Evolutionary conservation across 1,140 invertebrate species (phyloP), one percentile per base, ranked within the genome.

Genomic region (Leguminivora glycinivorella): DNA sequence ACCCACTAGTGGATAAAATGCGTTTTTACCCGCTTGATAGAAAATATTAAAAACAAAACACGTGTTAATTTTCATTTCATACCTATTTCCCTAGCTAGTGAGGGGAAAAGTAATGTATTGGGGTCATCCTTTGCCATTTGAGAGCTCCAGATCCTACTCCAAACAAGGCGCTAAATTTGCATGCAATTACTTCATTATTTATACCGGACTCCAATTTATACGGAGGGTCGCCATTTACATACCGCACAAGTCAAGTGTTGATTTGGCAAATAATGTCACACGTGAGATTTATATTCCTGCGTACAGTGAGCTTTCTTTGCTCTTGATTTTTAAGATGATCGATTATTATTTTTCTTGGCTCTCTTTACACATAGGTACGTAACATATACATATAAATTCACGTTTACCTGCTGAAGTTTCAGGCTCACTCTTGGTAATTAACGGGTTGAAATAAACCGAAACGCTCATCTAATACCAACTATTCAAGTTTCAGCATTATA

Each of bases 111-210:
- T 52, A 52, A 52, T 52, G 47, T 52, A 52, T 52, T 9, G 47
- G 47, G 47, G 47, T 52, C 47, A 52, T 52, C 47, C 47, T 22
- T 10, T 52, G 47, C 47, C 47, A 52, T 52, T 52, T 52, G 19
- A n/a, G 47, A 22, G 43, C 19, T 19, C 1, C 19, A 52, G 47
- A 52, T 52, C 47, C 47, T 52, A 52, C 19, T 52, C 47, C 19
- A 22, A 52, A 52, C 22, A 52, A 22, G 47, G 47, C 2, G 4
- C n/a, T 52, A 52, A 22, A 52, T 52, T 52, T 52, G 47, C 47
- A 52, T 52, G 47, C 19, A 52, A 52, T 52, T 52, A 52, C 47
- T 52, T 52, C 47, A 52, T 52, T 52, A 52, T 52, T 22, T 52
- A 52, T 52, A 52, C 47, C 47, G 47, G 19, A 52, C 47, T 52